These are phyloP conservation scores for Euphydryas editha DNA, from an alignment of 2,888 invertebrate species.

Conservation along the genomic window DNA sequence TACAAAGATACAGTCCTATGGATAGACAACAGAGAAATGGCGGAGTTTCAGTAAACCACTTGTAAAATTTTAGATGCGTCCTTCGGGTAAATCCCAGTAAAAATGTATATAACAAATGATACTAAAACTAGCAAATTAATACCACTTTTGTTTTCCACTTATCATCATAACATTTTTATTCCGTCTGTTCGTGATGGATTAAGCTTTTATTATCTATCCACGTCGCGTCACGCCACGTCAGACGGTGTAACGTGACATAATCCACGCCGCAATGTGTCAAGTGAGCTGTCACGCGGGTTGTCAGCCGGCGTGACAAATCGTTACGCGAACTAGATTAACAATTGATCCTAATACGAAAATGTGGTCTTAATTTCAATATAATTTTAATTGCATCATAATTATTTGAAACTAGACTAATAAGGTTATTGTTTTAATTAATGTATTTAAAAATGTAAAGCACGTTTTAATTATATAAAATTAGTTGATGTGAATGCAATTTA, in stretches of 20 bases:
- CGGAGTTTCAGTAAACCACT: no score
- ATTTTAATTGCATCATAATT: background rate
- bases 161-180: slow-evolving; percentile 31
- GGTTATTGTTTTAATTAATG: no score
- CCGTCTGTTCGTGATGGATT: slow-evolving; percentile 44
- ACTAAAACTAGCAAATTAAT: background rate
- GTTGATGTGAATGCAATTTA: no score
- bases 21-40: no score
- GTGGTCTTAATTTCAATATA: slow-evolving; percentile 9
- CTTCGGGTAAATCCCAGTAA: no score
- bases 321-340: slow-evolving; percentile 31
- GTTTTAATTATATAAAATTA: no score
- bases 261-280: slow-evolving; percentile 74
- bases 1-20: no score
- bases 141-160: slow-evolving; percentile 1
- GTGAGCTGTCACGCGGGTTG: slow-evolving; percentile 56
- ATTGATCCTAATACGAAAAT: slow-evolving; percentile 25
- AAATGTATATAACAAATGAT: background rate
- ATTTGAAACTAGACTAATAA: no score
- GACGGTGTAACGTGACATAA: slow-evolving; percentile 65
- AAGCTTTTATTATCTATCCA: slow-evolving; percentile 59
- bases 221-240: slow-evolving; percentile 39
- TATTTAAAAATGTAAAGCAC: no score
- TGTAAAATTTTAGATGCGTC: no score
- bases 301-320: slow-evolving; percentile 45